These are phyloP conservation scores for Platyrinchus mystaceus DNA, from an alignment of 2,797 vertebrate species.

Conservation along the genomic window DNA sequence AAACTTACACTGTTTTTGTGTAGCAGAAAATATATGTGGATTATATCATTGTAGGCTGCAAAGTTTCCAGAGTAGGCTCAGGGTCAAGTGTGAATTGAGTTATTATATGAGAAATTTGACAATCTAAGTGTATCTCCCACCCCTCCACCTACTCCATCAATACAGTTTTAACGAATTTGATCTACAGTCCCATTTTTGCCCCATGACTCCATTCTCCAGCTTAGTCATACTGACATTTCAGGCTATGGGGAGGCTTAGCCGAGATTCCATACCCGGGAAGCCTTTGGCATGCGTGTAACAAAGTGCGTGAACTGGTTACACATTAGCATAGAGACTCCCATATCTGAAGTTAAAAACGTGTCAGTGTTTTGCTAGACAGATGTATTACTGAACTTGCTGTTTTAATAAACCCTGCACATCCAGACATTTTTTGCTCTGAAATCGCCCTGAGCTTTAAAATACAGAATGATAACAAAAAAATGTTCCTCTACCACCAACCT, in stretches of 20 bases:
- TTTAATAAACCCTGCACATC: not conserved
- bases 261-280: not conserved
- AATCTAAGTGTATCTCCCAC: constrained; percentile 18
- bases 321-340: not conserved
- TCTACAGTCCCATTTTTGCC: constrained; percentile 20
- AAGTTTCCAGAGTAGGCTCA: constrained; percentile 39
- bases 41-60: constrained; percentile 54
- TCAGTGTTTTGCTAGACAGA: not conserved
- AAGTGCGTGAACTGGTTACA: not conserved
- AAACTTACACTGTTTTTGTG: constrained; percentile 29
- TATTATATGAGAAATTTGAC: constrained; percentile 48
- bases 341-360: not conserved
- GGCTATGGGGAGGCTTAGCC: not conserved
- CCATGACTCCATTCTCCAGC: constrained; percentile 31
- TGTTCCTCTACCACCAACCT: constrained; percentile 75
- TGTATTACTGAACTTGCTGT: not conserved
- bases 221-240: constrained; percentile 50
- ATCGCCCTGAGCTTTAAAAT: not conserved
- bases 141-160: constrained; percentile 43
- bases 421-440: not conserved
- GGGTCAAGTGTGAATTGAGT: constrained; percentile 51
- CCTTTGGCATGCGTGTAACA: not conserved
- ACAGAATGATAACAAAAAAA: not conserved
- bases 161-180: constrained; percentile 10
- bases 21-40: constrained; percentile 11